Evolutionary conservation across 2,113 vertebrate species (phyloP).

Genomic region (Menidia beryllina): DNA sequence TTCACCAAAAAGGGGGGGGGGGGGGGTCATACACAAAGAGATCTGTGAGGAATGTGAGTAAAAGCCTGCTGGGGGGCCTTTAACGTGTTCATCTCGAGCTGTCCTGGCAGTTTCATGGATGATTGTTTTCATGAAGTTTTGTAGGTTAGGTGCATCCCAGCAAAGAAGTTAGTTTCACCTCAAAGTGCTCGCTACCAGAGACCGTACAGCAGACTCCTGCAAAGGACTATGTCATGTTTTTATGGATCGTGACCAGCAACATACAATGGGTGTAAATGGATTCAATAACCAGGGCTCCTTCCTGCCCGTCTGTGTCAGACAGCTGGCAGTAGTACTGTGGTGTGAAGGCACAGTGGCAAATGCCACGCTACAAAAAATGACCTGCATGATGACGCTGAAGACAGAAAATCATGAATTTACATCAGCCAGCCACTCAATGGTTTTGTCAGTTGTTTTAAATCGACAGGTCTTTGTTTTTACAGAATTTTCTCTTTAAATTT

Average conservation of each 20-base stretch:
- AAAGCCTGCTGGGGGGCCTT: constrained; percentile 10
- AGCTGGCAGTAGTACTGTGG: constrained; percentile 69
- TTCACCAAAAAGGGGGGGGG: too few relatives aligned
- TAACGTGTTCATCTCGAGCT: constrained; percentile 22
- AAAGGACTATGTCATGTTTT: constrained; percentile 8
- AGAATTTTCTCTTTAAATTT: constrained; percentile 71
- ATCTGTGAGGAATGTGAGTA: neutral
- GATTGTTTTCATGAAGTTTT: constrained; percentile 44
- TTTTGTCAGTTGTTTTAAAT: constrained; percentile 65
- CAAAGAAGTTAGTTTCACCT: constrained; percentile 26
- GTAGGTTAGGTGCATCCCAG: constrained; percentile 63
- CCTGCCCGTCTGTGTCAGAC: constrained; percentile 57
- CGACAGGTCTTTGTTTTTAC: constrained; percentile 60
- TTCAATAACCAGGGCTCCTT: constrained; percentile 73
- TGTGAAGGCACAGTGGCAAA: constrained; percentile 74
- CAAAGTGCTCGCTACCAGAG: neutral
- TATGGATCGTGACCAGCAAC: constrained; percentile 13
- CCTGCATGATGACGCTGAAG: constrained; percentile 53
- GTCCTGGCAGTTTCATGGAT: constrained; percentile 20
- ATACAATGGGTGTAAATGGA: constrained; percentile 44
- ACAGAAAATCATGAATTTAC: constrained; percentile 41
- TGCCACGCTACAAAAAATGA: constrained; percentile 40
- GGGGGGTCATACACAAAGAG: neutral
- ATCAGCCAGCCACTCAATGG: constrained; percentile 72
- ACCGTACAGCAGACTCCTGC: constrained; percentile 3